Evolutionary conservation across 2,797 vertebrate species (phyloP), one percentile per base, ranked within the genome.

Genomic region (Parauchenoglanis ngamensis): DNA sequence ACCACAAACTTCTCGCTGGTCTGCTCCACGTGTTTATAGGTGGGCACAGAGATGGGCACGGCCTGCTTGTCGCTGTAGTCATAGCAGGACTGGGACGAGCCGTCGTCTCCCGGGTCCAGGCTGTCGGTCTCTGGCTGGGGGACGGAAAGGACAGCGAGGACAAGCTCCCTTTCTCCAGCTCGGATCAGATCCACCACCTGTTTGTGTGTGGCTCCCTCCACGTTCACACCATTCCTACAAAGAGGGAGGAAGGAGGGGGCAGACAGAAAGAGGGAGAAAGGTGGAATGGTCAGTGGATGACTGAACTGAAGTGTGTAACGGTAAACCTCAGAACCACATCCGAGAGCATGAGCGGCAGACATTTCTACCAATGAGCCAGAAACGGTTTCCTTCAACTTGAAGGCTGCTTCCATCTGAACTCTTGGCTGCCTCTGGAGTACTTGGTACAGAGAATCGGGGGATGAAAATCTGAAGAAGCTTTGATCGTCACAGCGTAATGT

Each of bases 151-250:
- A 99, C 97, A 0, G 98, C 97, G 87, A 99, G 94, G 52, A 97
- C 95, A 89, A 99, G 93, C 93, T 99, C 97, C 92, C 96, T 95
- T 94, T 99, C 98, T 0, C 98, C 98, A 0, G 97, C 98, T 0
- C 98, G 97, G 92, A 99, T 99, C 94, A 99, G 96, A 88, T 99
- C 98, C 93, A 99, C 98, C 94, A 99, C 98, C 92, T 99, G 98
- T 95, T 99, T 99, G 94, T 99, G 98, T 0, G 98, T 99, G 0
- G 98, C 97, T 35, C 98, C 98, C 52, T 99, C 98, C 0, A 99
- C 98, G 19, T 98, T 99, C 92, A 99, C 97, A 10, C 97, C 96
- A 1, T 99, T 99, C 85, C 98, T 99, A 88, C 3, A 56, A 89
- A 82, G 84, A 91, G 3, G 31, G 8, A 79, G n/a, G 84, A 44